Percentiles rank a stretch among this genome's conserved stretches.
Conservation (phyloP, 2,888 invertebrate genomes). For the Amphimallon solstitiale region DNA sequence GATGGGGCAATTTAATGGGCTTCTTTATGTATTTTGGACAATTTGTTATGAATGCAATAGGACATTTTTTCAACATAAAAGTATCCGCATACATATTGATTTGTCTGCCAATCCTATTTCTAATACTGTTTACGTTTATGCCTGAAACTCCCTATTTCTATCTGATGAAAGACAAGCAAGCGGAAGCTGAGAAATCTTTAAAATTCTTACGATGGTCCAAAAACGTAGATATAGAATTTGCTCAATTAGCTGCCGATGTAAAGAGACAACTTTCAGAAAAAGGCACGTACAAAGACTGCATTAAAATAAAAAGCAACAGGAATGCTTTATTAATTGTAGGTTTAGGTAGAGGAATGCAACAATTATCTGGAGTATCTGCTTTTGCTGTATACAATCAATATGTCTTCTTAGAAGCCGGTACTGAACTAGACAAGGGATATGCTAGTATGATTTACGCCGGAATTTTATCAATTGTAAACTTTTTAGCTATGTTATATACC, state of each 20-base stretch:
- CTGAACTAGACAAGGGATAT: slow-evolving; percentile 50
- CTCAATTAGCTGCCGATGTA: slow-evolving; percentile 51
- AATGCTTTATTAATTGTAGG: slow-evolving; percentile 51
- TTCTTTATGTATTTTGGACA: slow-evolving; percentile 43
- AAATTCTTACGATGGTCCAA: slow-evolving; percentile 47
- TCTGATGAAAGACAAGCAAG: slow-evolving; percentile 50
- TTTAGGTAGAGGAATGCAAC: slow-evolving; percentile 51
- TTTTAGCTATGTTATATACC: slow-evolving; percentile 41
- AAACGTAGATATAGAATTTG: slow-evolving; percentile 51
- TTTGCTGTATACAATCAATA: slow-evolving; percentile 53
- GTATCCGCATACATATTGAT: slow-evolving; percentile 39
- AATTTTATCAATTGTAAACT: slow-evolving; percentile 31
- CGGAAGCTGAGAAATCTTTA: slow-evolving; percentile 50
- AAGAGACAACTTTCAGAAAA: slow-evolving; percentile 53
- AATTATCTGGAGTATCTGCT: slow-evolving; percentile 53
- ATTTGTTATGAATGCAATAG: slow-evolving; percentile 51
- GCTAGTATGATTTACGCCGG: slow-evolving; percentile 54
- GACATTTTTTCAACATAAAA: slow-evolving; percentile 45
- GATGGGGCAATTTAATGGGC: slow-evolving; percentile 43
- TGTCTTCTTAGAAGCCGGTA: slow-evolving; percentile 57
- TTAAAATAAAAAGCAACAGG: slow-evolving; percentile 52
- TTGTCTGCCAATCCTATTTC: slow-evolving; percentile 38
- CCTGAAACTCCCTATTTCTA: slow-evolving; percentile 67
- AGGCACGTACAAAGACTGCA: slow-evolving; percentile 51
- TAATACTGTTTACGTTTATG: slow-evolving; percentile 60